A percentile compares a stretch with the other conserved stretches of the same genome.
Evolutionary conservation across 2,797 vertebrate species (phyloP).

Genomic region (Tenualosa thibaudeaui): DNA sequence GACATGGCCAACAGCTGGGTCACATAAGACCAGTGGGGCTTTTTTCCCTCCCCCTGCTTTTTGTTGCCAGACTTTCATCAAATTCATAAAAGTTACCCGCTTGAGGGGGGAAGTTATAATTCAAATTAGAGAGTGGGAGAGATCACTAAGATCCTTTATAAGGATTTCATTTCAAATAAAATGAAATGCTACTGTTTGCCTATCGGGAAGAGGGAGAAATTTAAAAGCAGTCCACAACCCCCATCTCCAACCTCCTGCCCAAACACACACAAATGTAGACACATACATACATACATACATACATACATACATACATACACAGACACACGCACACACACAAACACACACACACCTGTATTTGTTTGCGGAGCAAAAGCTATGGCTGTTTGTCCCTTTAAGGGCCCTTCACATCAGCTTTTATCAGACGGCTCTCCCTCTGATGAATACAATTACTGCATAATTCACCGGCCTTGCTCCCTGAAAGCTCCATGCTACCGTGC

Average conservation of each 20-base stretch:
- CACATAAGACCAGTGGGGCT: neutral
- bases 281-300: neutral
- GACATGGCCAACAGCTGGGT: neutral
- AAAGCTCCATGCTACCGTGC: neutral
- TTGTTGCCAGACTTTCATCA: neutral
- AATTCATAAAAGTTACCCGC: neutral
- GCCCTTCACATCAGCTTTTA: neutral
- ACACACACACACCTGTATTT: neutral
- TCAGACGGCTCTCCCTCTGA: neutral
- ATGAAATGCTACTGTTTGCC: neutral
- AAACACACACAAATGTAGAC: too few relatives aligned
- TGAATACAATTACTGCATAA: constrained; percentile 9
- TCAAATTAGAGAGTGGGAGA: neutral
- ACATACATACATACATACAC: neutral
- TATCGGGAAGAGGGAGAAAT: neutral
- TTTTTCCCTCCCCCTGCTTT: neutral
- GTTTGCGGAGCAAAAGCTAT: neutral
- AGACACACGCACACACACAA: neutral
- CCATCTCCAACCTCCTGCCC: neutral
- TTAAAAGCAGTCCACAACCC: neutral
- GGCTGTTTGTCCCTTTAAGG: neutral
- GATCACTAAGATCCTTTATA: neutral
- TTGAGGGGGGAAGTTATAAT: neutral
- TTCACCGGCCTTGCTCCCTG: neutral
- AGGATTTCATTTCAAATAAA: neutral